Percentiles rank a stretch among this genome's conserved stretches.
These are phyloP conservation scores for Drosophila ercepeae DNA, from an alignment of 1,140 invertebrate genomes.

Conservation along the genomic window DNA sequence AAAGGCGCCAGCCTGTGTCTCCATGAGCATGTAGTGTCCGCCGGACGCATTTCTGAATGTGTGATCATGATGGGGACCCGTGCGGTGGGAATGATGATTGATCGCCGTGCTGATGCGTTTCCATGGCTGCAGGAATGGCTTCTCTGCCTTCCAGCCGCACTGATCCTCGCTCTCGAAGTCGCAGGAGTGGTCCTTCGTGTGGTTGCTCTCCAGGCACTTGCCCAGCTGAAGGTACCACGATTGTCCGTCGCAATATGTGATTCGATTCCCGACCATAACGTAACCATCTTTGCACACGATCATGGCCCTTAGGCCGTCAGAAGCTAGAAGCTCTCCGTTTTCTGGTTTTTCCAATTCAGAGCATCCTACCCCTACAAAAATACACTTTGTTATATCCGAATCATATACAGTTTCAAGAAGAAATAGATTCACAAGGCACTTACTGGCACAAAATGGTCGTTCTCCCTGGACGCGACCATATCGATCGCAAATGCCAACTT, in stretches of 20 bases:
- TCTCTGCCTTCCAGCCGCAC: slow-evolving; percentile 63
- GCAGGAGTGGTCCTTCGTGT: slow-evolving; percentile 45
- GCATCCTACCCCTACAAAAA: slow-evolving; percentile 57
- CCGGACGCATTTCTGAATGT: slow-evolving; percentile 45
- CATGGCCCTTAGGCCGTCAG: slow-evolving; percentile 3
- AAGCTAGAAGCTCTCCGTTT: slow-evolving; percentile 23
- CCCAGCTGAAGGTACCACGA: slow-evolving; percentile 70
- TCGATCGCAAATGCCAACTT: background rate
- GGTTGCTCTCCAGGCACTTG: slow-evolving; percentile 55
- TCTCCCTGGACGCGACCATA: slow-evolving; percentile 34
- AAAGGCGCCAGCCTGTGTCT: slow-evolving; percentile 20
- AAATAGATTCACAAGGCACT: too few relatives aligned
- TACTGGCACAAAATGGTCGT: slow-evolving; percentile 60
- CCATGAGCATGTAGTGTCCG: slow-evolving; percentile 80
- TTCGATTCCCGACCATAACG: slow-evolving; percentile 51
- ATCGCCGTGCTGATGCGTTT: slow-evolving; percentile 50
- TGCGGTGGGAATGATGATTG: slow-evolving; percentile 37
- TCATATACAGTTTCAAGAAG: too few relatives aligned
- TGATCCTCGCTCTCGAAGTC: slow-evolving; percentile 72
- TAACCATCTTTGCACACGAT: slow-evolving; percentile 58
- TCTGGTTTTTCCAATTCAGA: background rate
- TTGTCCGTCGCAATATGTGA: slow-evolving; percentile 63
- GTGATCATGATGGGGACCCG: slow-evolving; percentile 76
- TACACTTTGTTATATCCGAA: background rate
- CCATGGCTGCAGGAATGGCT: slow-evolving; percentile 38